Evolutionary conservation across 2,113 vertebrate species (phyloP), one percentile per base, ranked within the genome.

Genomic region (Archilochus colubris): DNA sequence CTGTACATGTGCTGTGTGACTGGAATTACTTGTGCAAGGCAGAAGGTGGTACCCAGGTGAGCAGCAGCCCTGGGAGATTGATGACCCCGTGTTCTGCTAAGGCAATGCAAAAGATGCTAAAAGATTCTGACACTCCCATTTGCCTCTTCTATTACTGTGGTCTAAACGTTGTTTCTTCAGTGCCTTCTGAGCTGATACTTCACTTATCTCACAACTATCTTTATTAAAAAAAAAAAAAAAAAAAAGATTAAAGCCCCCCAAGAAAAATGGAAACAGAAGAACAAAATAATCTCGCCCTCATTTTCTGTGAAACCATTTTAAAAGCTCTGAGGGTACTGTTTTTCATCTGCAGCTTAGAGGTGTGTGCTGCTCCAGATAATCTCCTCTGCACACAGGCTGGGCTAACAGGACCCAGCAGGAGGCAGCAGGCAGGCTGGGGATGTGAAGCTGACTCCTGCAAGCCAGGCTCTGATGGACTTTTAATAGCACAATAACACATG

Each of bases 61-160:
- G 94, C 89, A 55, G 23, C 75, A 91, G 79, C 89, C 77, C 84
- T 28, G 91, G 93, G 97, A 98, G 98, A 98, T 98, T 97, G 98
- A 98, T 98, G 97, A 89, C 48, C 75, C 95, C 44, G 27, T 86
- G 95, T 82, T 96, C 96, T 96, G 96, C 83, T 97, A 96, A 95
- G 95, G 76, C 97, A 95, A 50, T 96, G 96, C 95, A 82, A 33
- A 94, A 97, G 97, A 94, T 95, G 92, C 95, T 97, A 96, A 96
- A 66, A 97, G 93, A 96, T 97, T 94, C 72, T 95, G 91, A 97
- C 57, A 67, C 93, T 96, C 96, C 70, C 94, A 88, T 79, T 84
- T 89, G 92, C 95, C 91, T 94, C 86, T 94, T 91, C 94, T 53
- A 43, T 88, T 79, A 53, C 88, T 84, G 88, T 44, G 81, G 95